These are phyloP conservation scores for Pogonocherus hispidulus DNA, from an alignment of 2,888 invertebrate species.

Conservation along the genomic window DNA sequence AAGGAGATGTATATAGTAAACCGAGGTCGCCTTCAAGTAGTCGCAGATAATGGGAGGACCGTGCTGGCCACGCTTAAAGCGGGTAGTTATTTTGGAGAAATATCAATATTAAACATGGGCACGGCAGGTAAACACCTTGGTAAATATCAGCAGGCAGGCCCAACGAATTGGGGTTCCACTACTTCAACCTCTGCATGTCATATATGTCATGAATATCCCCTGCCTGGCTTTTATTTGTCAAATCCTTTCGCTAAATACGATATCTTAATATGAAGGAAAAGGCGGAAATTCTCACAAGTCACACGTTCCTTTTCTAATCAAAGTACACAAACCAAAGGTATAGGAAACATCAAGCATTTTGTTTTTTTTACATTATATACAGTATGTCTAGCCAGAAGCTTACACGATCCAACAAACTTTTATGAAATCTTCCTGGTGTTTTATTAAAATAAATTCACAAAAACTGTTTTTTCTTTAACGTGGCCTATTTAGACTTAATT, in stretches of 20 bases:
- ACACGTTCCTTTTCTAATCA: background rate
- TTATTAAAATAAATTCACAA: too few relatives aligned
- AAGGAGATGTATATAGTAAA: slow-evolving; percentile 99
- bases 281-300: slow-evolving; percentile 29
- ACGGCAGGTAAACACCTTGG: slow-evolving; percentile 98
- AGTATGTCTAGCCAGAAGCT: too few relatives aligned
- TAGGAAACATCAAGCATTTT: too few relatives aligned
- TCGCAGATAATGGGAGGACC: slow-evolving; percentile 94
- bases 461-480: too few relatives aligned
- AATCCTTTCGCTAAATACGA: slow-evolving; percentile 39
- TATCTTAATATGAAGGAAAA: slow-evolving; percentile 5
- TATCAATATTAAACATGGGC: slow-evolving; percentile 99
- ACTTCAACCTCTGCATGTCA: slow-evolving; percentile 42
- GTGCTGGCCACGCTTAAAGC: slow-evolving; percentile 97
- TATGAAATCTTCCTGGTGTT: too few relatives aligned
- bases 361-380: too few relatives aligned
- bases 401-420: too few relatives aligned
- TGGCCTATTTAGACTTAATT: too few relatives aligned
- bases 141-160: slow-evolving; percentile 80
- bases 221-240: slow-evolving; percentile 61
- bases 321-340: too few relatives aligned
- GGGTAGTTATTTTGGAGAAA: slow-evolving; percentile 99
- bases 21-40: slow-evolving; percentile 94
- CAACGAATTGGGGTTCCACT: slow-evolving; percentile 40
- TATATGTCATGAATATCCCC: slow-evolving; percentile 43